Evolutionary conservation across 2,797 vertebrate species (phyloP), one percentile per base, ranked within the genome.

Genomic region (Acanthurus lineatus): DNA sequence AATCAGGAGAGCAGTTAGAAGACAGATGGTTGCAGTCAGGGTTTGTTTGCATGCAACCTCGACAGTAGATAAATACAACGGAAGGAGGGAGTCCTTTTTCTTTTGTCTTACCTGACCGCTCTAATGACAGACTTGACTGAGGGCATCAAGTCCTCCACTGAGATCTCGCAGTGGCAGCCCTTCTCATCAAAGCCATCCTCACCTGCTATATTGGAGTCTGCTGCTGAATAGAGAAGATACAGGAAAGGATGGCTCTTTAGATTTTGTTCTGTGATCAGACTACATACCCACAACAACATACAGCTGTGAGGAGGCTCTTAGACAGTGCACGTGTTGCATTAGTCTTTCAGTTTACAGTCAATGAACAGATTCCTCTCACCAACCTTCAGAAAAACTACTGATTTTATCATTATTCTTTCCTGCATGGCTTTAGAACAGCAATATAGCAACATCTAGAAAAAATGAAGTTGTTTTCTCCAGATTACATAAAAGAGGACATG

Each of bases 81-180:
- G 61, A 40, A 61, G 49, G 59, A 76, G 54, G 19, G 51, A 54
- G 22, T 48, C 17, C 12, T 5, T 11, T 45, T 59, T 81, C 45
- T 62, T 61, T 54, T 58, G 63, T 90, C 96, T 94, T 81, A 98
- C 98, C 98, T 98, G 95, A 99, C 96, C 7, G 98, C 97, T 92
- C 98, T 95, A 80, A 99, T 98, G 89, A 99, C 97, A 38, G 94
- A 96, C 94, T 98, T 99, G 85, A 99, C 95, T 6, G 97, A 95
- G 52, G 98, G 96, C 56, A 98, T 96, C 85, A 99, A 94, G 92
- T 99, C 98, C 93, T 99, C 97, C 69, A 98, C 96, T 0, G 97
- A 98, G 83, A 99, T 96, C 58, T 99, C 97, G 63, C 97, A 99
- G 86, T 99, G 97, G 88, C 97, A 99, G 77, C 97, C 97, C 91